A percentile compares a stretch with the other conserved stretches of the same genome.
Evolutionary conservation across 2,113 vertebrate species (phyloP).

Genomic region (Ceratotherium simum): DNA sequence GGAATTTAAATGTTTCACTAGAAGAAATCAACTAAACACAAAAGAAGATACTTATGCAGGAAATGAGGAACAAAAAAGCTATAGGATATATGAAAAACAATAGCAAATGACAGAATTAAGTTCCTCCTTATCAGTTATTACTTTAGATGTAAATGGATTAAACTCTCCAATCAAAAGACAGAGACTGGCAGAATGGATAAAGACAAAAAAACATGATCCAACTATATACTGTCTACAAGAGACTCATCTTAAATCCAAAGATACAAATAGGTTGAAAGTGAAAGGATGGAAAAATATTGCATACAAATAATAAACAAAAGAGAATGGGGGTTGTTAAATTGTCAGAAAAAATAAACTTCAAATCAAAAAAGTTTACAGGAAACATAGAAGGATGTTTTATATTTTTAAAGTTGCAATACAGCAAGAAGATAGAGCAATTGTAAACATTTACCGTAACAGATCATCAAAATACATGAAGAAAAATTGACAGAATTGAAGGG

Average conservation of each 20-base stretch:
- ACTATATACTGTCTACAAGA: neutral
- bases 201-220: neutral
- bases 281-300: neutral
- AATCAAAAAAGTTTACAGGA: neutral
- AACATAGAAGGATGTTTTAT: neutral
- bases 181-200: neutral
- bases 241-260: neutral
- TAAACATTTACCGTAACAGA: neutral
- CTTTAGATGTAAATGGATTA: neutral
- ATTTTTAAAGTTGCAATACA: neutral
- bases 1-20: neutral
- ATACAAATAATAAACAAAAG: neutral
- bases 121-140: neutral
- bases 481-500: neutral
- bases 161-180: slow-evolving; percentile 11
- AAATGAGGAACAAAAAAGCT: neutral
- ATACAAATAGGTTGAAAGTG: neutral
- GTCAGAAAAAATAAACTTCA: neutral
- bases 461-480: neutral
- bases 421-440: neutral
- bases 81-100: neutral
- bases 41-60: neutral
- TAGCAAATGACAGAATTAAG: neutral
- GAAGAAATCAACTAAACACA: neutral
- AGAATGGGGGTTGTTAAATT: neutral